phyloP scores from a whole-genome alignment of 2,888 invertebrate genomes.

The Strigamia crassipes region DNA sequence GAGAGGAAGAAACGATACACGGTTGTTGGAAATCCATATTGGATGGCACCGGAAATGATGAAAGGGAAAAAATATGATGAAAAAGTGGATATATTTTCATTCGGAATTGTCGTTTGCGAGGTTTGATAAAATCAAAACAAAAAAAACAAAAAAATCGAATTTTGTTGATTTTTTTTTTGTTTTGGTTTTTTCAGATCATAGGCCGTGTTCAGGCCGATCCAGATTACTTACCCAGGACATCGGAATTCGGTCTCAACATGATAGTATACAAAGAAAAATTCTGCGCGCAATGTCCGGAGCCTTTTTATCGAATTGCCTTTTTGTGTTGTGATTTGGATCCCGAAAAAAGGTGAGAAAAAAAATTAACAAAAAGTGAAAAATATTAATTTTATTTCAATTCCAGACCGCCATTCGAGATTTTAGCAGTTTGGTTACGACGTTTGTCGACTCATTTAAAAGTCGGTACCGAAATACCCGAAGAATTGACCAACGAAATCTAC shows the following conservation, averaged over 20 bases:
- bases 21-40: slow-evolving; percentile 95
- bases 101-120: slow-evolving; percentile 93
- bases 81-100: slow-evolving; percentile 94
- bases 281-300: slow-evolving; percentile 80
- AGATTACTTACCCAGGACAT: slow-evolving; percentile 85
- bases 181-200: slow-evolving; percentile 75
- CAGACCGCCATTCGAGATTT: slow-evolving; percentile 86
- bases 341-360: slow-evolving; percentile 72
- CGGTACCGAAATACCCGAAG: slow-evolving; percentile 68
- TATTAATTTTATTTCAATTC: slow-evolving; percentile 46
- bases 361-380: neutral
- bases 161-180: neutral
- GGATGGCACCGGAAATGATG: slow-evolving; percentile 99
- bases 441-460: slow-evolving; percentile 73
- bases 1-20: slow-evolving; percentile 87
- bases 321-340: slow-evolving; percentile 89
- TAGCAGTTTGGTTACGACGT: slow-evolving; percentile 85
- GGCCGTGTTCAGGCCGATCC: slow-evolving; percentile 94
- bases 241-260: slow-evolving; percentile 91
- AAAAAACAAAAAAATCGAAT: neutral
- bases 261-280: slow-evolving; percentile 83
- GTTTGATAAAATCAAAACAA: slow-evolving; percentile 60
- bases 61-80: slow-evolving; percentile 94
- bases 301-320: slow-evolving; percentile 86
- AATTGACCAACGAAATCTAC: slow-evolving; percentile 75